Base-by-base conservation (phyloP, 2,797 vertebrate species). In the Falco peregrinus region DNA sequence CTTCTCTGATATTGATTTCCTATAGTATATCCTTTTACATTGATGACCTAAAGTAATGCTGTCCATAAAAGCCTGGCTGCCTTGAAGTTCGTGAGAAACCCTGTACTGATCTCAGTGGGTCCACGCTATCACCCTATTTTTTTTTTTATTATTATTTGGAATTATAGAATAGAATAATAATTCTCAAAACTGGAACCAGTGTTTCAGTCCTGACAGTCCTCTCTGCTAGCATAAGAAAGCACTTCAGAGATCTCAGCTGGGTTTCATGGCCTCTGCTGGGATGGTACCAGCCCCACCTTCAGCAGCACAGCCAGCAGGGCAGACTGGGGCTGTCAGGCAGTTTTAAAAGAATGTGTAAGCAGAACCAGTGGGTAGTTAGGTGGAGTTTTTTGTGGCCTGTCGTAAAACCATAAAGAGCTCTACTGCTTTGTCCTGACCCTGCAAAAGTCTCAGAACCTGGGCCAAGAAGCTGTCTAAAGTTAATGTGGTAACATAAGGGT, bases 391-490 rank as follows among this genome's bases (percentile, higher is more conserved):
- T 94, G 94, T 97, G 96, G 94, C 84, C 91, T 96, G 94, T 96
- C 95, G 94, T 93, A 94, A 96, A 93, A 87, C 39, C 84, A 50
- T 83, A 48, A 94, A 91, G 77, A 93, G 74, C 70, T 92, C 74
- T 74, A 60, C 80, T 93, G 48, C 90, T 84, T 68, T 83, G 56
- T 60, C 37, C 60, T 87, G 85, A 79, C 80, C 43, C 59, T 61
- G 59, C 68, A 79, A 7, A 86, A 91, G n/a, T 74, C 88, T 95
- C 73, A 90, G 94, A 92, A 86, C 53, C 15, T 35, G 80, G 41
- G 94, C 95, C 96, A 97, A 95, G 90, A 95, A 96, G 33, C 92
- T 96, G 90, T 91, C 90, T 79, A 53, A 89, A 77, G 90, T 93
- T 92, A 89, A 96, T 96, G 87, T 90, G 82, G 92, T 80, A 93